These are phyloP conservation scores for Pelosia muscerda DNA, from an alignment of 2,888 invertebrate genomes.

Conservation along the genomic window DNA sequence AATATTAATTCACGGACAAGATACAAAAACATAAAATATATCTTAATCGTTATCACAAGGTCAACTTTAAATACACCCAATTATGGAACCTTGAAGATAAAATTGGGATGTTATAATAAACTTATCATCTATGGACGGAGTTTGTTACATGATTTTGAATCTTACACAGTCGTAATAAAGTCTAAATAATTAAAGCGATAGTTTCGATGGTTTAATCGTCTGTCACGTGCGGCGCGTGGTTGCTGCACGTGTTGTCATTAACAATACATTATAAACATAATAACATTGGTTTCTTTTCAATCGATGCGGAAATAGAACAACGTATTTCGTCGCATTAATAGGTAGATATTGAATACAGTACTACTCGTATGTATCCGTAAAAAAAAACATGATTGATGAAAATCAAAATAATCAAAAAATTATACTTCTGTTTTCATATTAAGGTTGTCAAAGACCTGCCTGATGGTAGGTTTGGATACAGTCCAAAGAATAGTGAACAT, in stretches of 20 bases:
- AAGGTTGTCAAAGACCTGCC: no score
- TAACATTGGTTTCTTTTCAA: no score
- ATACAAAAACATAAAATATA: conserved; percentile 9
- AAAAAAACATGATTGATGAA: not conserved
- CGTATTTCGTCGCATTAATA: not conserved
- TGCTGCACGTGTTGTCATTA: not conserved
- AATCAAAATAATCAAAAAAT: conserved; percentile 2
- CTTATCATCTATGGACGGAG: conserved; percentile 55
- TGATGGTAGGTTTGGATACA: no score
- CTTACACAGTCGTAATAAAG: conserved; percentile 41
- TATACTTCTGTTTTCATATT: no score
- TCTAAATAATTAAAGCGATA: not conserved
- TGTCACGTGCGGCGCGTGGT: not conserved
- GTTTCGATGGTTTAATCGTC: not conserved
- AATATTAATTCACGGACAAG: conserved; percentile 8
- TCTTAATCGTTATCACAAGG: conserved; percentile 19
- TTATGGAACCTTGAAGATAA: conserved; percentile 44
- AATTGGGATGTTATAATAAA: conserved; percentile 30
- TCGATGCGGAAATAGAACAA: not conserved
- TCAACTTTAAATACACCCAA: conserved; percentile 14
- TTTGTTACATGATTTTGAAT: conserved; percentile 28
- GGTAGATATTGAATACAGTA: no score
- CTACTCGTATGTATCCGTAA: not conserved
- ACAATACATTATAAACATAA: not conserved
- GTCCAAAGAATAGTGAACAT: no score